Evolutionary conservation across 2,113 vertebrate species (phyloP), one percentile per base, ranked within the genome.

Genomic region (Columbina picui): DNA sequence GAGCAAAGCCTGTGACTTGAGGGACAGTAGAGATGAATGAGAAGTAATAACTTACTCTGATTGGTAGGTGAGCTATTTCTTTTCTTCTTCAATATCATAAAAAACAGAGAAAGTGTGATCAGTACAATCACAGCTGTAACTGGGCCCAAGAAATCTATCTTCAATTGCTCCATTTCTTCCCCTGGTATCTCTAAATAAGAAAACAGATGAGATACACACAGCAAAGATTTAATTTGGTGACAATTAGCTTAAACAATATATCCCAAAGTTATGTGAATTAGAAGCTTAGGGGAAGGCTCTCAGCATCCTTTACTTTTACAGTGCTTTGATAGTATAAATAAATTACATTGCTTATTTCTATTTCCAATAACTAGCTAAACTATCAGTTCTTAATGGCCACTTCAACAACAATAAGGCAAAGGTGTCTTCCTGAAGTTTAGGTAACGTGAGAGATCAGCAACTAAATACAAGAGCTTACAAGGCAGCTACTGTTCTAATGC

Each of bases 21-120:
- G 29, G 32, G 34, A 79, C 2, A 3, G 47, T 30, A 70, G 50
- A 90, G n/a, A 23, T 36, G 30, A 95, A 75, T 84, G 49, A 82
- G 34, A 82, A 39, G 38, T 57, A 88, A 63, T n/a, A 71, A 94
- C 96, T 96, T 95, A 96, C 96, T 87, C 30, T 89, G 93, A n/a
- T 29, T 94, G 52, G 77, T 79, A 75, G 81, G 79, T 30, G 89
- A 89, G 39, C 1, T 76, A 87, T 69, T 94, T 89, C 81, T 87
- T 12, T 52, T 94, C 80, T 89, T 96, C 94, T 68, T 96, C 76
- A 95, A 4, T 82, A 95, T 79, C n/a, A 82, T 53, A 94, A 95
- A 89, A 52, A 56, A 77, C 69, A 87, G 77, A 86, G 91, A 60
- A 81, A 96, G 1, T 45, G 10, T 79, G 43, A 87, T 71, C 65